phyloP scores from a whole-genome alignment of 92 coral and sea anemone genomes.

The Palythoa grandiflora region DNA sequence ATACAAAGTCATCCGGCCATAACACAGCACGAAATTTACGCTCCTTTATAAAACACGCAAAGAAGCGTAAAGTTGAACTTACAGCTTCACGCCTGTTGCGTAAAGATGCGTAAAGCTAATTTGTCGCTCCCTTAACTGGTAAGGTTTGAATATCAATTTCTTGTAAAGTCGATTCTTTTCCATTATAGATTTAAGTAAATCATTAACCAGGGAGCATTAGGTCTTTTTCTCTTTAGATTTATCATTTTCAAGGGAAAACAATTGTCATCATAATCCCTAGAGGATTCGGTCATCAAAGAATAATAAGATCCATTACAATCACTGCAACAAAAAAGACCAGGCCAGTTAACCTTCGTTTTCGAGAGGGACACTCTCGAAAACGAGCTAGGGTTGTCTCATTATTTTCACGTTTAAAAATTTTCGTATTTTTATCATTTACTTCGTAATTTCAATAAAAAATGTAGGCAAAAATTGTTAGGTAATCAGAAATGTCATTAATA shows the following conservation, averaged over 20 bases:
- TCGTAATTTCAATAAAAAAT: neutral
- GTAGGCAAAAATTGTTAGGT: conserved; percentile 56
- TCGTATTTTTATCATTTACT: neutral
- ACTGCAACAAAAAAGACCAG: conserved; percentile 8
- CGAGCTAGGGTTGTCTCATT: conserved; percentile 26
- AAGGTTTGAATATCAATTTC: no score
- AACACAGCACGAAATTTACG: no score
- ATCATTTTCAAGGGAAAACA: conserved; percentile 50
- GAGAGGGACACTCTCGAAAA: conserved; percentile 46
- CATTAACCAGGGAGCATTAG: conserved; percentile 59
- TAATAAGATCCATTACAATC: conserved; percentile 49
- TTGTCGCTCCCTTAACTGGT: no score
- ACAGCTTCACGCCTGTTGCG: no score
- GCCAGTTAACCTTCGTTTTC: conserved; percentile 48
- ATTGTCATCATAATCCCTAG: conserved; percentile 21
- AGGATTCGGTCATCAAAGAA: no score
- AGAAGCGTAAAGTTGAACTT: no score
- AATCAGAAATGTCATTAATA: conserved; percentile 61
- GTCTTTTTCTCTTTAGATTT: conserved; percentile 8
- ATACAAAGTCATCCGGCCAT: no score
- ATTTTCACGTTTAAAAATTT: conserved; percentile 23
- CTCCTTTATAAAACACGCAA: no score
- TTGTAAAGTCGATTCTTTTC: no score
- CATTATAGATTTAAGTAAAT: no score
- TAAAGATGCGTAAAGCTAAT: no score